These are phyloP conservation scores for Bemisia tabaci DNA, from an alignment of 1,140 invertebrate species.

Conservation along the genomic window DNA sequence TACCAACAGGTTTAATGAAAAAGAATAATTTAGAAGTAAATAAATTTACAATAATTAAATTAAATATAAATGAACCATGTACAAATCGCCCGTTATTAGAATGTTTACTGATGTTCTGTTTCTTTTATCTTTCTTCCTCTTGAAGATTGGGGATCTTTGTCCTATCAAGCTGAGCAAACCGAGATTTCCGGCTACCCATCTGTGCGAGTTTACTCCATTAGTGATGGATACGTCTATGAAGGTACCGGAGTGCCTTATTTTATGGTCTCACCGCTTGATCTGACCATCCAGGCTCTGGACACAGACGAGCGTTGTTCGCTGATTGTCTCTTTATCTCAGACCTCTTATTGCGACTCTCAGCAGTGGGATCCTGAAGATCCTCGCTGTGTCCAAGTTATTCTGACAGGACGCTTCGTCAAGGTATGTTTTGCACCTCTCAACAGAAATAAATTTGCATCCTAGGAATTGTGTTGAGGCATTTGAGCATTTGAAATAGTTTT, in stretches of 20 bases:
- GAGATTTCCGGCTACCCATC: conserved; percentile 52
- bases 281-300: conserved; percentile 51
- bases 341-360: conserved; percentile 37
- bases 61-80: not conserved
- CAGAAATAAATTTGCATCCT: no score
- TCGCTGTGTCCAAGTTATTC: conserved; percentile 54
- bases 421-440: conserved; percentile 36
- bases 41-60: not conserved
- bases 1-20: no score
- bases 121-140: conserved; percentile 7
- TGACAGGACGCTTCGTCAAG: conserved; percentile 51
- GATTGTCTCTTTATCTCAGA: conserved; percentile 15
- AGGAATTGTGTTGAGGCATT: no score
- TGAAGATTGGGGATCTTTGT: conserved; percentile 17
- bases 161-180: conserved; percentile 18
- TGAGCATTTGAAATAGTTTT: no score
- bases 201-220: conserved; percentile 54
- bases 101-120: not conserved
- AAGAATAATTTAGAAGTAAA: not conserved
- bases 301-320: conserved; percentile 33
- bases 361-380: conserved; percentile 65
- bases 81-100: not conserved
- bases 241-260: conserved; percentile 63
- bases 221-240: conserved; percentile 49
- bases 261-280: conserved; percentile 60